Evolutionary conservation across 2,113 vertebrate genomes (phyloP).

Genomic region (Cromileptes altivelis): DNA sequence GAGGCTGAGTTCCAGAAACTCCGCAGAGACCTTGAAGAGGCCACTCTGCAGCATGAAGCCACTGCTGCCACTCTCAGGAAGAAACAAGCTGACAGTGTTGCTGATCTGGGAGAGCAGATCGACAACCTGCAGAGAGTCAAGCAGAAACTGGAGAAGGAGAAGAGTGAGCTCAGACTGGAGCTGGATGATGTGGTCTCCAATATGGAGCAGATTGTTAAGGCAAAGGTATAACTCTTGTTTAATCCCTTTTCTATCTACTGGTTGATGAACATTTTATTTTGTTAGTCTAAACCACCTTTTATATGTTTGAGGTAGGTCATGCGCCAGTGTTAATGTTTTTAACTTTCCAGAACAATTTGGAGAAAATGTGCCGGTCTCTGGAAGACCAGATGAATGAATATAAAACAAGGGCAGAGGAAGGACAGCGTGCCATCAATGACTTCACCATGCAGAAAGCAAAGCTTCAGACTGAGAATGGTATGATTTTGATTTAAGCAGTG

Average conservation of each 20-base stretch:
- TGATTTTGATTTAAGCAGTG: neutral
- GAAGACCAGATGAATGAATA: conserved; percentile 91
- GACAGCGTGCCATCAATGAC: conserved; percentile 87
- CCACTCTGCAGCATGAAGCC: conserved; percentile 85
- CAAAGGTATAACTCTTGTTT: neutral
- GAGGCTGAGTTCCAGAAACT: conserved; percentile 85
- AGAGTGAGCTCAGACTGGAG: too few species aligned
- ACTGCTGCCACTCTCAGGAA: conserved; percentile 82
- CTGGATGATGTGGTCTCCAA: too few species aligned
- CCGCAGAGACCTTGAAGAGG: conserved; percentile 86
- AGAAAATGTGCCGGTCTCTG: conserved; percentile 88
- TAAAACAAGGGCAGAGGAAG: conserved; percentile 86
- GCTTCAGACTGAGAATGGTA: conserved; percentile 90
- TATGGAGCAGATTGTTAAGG: too few species aligned
- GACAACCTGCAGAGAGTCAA: too few species aligned
- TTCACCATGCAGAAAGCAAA: conserved; percentile 88
- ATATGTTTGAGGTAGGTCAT: too few species aligned
- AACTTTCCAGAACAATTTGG: conserved; percentile 83
- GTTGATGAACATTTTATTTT: neutral
- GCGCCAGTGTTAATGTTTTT: neutral
- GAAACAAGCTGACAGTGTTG: conserved; percentile 68
- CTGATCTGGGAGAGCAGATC: too few species aligned
- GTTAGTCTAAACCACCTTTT: neutral
- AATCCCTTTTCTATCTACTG: neutral
- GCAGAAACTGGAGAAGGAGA: too few species aligned